A percentile compares a stretch with the other conserved stretches of the same genome.
Evolutionary conservation across 2,113 vertebrate genomes (phyloP).

Genomic region (Planiliza haematocheilus): DNA sequence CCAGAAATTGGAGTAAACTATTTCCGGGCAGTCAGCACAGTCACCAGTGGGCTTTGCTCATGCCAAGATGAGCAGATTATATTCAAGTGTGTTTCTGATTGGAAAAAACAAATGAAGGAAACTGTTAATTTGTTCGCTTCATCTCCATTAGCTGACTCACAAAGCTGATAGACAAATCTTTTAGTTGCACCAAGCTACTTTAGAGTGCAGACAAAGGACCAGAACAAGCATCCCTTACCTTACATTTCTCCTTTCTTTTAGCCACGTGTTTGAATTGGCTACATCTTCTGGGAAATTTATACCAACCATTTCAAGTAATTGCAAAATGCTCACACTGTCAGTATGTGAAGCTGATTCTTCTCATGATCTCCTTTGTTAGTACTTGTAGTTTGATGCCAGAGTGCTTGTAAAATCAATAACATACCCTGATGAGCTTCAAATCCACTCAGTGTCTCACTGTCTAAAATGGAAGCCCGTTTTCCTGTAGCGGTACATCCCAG

Average conservation of each 20-base stretch:
- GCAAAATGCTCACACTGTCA: background rate
- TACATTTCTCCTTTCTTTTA: conserved; percentile 13
- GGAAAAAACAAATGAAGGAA: too few relatives aligned
- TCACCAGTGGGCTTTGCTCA: too few relatives aligned
- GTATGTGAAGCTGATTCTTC: conserved; percentile 5
- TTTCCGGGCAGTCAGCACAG: too few relatives aligned
- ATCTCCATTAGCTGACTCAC: conserved; percentile 23
- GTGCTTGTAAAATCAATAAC: conserved; percentile 43
- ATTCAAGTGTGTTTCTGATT: too few relatives aligned
- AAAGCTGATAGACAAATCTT: background rate
- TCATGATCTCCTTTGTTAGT: conserved; percentile 12
- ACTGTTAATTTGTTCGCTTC: background rate
- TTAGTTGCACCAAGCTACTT: background rate
- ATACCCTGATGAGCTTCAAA: conserved; percentile 23
- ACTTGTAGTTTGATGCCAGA: conserved; percentile 11
- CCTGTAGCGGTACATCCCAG: background rate
- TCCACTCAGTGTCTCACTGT: conserved; percentile 10
- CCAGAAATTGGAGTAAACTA: too few relatives aligned
- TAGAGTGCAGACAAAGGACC: background rate
- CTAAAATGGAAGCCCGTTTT: conserved; percentile 17
- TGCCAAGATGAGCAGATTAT: too few relatives aligned
- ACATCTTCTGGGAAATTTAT: conserved; percentile 26
- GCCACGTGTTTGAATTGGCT: background rate
- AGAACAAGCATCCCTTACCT: background rate
- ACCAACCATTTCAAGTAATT: conserved; percentile 13